Evolutionary conservation across 1,140 invertebrate genomes (phyloP), one percentile per base, ranked within the genome.

Genomic region (Heterodera schachtii): DNA sequence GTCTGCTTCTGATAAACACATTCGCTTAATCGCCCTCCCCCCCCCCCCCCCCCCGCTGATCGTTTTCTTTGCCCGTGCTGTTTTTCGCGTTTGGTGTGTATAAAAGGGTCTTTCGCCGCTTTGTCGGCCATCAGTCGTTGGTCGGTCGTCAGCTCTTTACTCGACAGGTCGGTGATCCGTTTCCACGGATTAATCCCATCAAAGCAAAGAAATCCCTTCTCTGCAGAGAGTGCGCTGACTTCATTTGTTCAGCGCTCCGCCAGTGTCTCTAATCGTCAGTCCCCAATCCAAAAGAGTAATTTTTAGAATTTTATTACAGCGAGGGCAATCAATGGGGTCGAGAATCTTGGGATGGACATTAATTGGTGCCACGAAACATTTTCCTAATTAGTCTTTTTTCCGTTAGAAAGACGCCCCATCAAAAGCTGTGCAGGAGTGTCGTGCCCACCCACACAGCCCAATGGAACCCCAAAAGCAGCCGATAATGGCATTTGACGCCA

Each of bases 391-490:
- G 31, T 31, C 57, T 64, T 64, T 64, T 64, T 64, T 19, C 11
- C 11, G 13, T 16, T 19, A 64, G 57, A 64, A 64, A 64, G 57
- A 64, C 57, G 57, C 57, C 57, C 57, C 57, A 64, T 19, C 57
- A 64, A 64, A 64, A 64, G 57, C 57, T 64, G 57, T 64, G 16
- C 57, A 64, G 57, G 57, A 64, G 69, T 46, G 69, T 41, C 31
- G 69, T 41, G 41, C 9, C 69, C 69, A 71, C 31, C 69, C 69
- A 71, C n/a, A 41, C 69, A 71, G 69, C 69, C 69, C 31, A 71
- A 71, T 71, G 69, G 69, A 78, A 66, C 41, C 31, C 57, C 75
- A 84, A 69, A 83, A 83, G 74, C 81, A 84, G 82, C 82, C 82
- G 60, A 83, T 83, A 16, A 73, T 83, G 60, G 77, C 73, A 49